Conservation (phyloP, 1,140 invertebrate species). For the Magallana gigas region DNA sequence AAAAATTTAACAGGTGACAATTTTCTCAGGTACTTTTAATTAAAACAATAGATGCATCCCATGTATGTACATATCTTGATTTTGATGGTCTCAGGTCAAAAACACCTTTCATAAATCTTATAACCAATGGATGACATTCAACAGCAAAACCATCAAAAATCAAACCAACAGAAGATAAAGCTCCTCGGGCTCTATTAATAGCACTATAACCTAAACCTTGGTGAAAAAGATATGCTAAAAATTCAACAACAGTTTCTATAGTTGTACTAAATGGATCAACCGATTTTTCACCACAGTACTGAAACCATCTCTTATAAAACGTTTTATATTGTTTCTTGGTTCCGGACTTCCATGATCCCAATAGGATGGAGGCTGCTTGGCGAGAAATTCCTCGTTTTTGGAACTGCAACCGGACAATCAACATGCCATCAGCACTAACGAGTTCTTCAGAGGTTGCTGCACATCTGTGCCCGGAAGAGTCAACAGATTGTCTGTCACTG, state of each 20-base stretch:
- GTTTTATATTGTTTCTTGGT: slow-evolving; percentile 53
- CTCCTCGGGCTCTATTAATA: slow-evolving; percentile 1
- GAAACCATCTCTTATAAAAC: slow-evolving; percentile 45
- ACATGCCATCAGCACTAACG: slow-evolving; percentile 47
- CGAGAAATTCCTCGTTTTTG: slow-evolving; percentile 48
- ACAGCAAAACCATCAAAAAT: slow-evolving; percentile 25
- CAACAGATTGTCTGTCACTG: neutral
- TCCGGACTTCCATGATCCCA: slow-evolving; percentile 49
- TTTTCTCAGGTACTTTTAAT: slow-evolving; percentile 32
- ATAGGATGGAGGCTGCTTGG: slow-evolving; percentile 44
- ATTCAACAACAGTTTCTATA: slow-evolving; percentile 35
- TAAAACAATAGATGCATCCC: slow-evolving; percentile 49
- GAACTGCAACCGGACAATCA: slow-evolving; percentile 45
- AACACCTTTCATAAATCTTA: slow-evolving; percentile 51
- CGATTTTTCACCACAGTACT: slow-evolving; percentile 45
- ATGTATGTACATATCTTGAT: slow-evolving; percentile 43
- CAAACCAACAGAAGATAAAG: slow-evolving; percentile 25
- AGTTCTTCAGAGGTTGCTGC: slow-evolving; percentile 30
- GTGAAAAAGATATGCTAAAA: slow-evolving; percentile 41
- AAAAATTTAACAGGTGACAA: slow-evolving; percentile 20
- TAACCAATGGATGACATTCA: slow-evolving; percentile 45
- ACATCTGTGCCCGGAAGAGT: neutral
- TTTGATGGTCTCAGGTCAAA: slow-evolving; percentile 47
- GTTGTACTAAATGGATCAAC: neutral
- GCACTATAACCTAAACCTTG: slow-evolving; percentile 42